Evolutionary conservation across 2,888 invertebrate species (phyloP), one percentile per base, ranked within the genome.

Genomic region (Smittia sp.): DNA sequence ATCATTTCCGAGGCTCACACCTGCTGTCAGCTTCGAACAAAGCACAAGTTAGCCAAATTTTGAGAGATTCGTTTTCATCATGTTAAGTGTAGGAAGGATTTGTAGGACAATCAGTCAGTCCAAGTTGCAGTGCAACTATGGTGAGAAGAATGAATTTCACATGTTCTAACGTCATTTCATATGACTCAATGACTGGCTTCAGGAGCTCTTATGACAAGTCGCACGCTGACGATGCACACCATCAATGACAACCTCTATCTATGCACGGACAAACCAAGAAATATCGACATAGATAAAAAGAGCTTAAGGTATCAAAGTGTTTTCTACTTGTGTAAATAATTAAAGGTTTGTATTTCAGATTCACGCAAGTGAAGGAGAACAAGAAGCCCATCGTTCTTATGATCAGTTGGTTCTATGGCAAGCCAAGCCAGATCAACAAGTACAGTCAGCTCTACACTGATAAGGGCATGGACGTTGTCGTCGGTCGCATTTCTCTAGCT

Each of bases 181-280:
- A n/a, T n/a, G n/a, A n/a, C n/a, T 32, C 32, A 9, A 32, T 32
- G 9, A 32, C 32, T 6, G 9, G 9, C 9, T 32, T 46, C n/a
- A 46, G 46, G 46, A 15, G 3, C 2, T 15, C n/a, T 15, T 11
- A 46, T 46, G 46, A 15, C 46, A 11, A 7, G 3, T n/a, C 46
- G 46, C 15, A 58, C 22, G 58, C 22, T 58, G 18, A 22, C 58
- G 6, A 58, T 58, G 58, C 22, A 58, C 58, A 58, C 7, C 1
- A 18, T 58, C 11, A 58, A 58, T 3, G 58, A 58, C 58, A 22
- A 18, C 58, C 22, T 58, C 13, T 58, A 58, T 58, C 58, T 58
- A 7, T 58, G 58, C 13, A 58, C 58, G 18, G 58, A 58, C 58
- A 58, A 58, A 13, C 58, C 58, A 1, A 18, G 58, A 18, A 58